Evolutionary conservation across 2,888 invertebrate genomes (phyloP).

Genomic region (Drosophila villosipedis): DNA sequence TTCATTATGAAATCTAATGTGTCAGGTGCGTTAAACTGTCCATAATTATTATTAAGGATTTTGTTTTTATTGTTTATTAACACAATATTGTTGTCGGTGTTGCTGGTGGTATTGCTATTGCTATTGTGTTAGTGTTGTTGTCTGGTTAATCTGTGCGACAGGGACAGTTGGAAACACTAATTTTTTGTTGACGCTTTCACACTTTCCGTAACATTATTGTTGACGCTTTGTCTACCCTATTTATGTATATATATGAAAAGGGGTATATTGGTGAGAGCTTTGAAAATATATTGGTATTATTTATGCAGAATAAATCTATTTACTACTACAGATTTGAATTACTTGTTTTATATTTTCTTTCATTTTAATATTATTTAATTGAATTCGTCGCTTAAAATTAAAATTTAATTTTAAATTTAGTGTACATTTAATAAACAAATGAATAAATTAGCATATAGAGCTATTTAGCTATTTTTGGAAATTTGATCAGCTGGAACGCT

Average conservation of each 20-base stretch:
- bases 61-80: slow-evolving; percentile 16
- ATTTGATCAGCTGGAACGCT: not conserved
- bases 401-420: fast-evolving
- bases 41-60: slow-evolving; percentile 14
- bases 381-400: not conserved
- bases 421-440: not conserved
- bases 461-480: no score
- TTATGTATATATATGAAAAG: no score
- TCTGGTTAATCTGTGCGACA: slow-evolving; percentile 5
- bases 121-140: slow-evolving; percentile 11
- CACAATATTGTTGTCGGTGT: slow-evolving; percentile 5
- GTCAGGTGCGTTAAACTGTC: slow-evolving; percentile 18
- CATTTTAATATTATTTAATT: not conserved
- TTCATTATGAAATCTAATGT: slow-evolving; percentile 12
- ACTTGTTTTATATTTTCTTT: not conserved
- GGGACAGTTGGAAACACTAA: slow-evolving; percentile 16
- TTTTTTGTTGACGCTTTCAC: slow-evolving; percentile 42
- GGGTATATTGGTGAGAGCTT: not conserved
- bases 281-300: not conserved
- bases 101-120: not conserved
- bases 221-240: slow-evolving; percentile 12
- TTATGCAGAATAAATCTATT: not conserved
- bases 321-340: not conserved
- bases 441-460: not conserved
- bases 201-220: slow-evolving; percentile 21